Percentiles rank a stretch among this genome's conserved stretches.
Conservation (phyloP, 2,113 vertebrate species). For the Poicephalus gulielmi region DNA sequence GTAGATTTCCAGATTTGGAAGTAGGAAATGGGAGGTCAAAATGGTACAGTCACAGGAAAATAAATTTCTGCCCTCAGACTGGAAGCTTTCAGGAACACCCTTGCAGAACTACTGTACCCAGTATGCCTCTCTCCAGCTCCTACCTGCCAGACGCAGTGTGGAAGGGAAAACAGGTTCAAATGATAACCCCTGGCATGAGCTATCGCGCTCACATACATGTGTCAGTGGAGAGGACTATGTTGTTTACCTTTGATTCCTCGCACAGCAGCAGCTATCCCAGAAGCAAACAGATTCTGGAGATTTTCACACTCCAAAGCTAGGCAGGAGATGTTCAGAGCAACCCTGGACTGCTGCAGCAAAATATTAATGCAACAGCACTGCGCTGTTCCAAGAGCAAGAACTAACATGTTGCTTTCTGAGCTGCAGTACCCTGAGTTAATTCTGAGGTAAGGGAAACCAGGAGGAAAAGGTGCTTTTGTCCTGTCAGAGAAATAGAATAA, state of each 20-base stretch:
- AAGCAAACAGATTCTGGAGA: background rate
- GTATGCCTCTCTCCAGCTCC: background rate
- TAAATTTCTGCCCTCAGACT: background rate
- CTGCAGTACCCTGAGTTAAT: background rate
- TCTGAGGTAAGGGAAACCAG: background rate
- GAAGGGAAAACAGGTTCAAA: background rate
- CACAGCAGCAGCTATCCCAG: background rate
- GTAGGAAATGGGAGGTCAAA: background rate
- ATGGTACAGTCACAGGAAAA: background rate
- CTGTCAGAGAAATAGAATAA: background rate
- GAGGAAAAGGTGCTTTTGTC: background rate
- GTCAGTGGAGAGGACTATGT: background rate
- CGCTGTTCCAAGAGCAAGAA: background rate
- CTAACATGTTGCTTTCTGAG: background rate
- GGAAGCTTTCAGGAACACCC: background rate
- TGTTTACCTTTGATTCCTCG: background rate
- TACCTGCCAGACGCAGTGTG: rapidly evolving
- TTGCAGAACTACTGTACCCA: background rate
- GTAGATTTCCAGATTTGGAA: background rate
- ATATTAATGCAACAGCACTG: background rate
- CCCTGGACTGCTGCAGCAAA: background rate
- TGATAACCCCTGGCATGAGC: background rate
- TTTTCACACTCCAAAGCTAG: background rate
- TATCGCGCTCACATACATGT: background rate
- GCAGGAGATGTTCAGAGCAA: background rate